These are phyloP conservation scores for Ochropleura plecta DNA, from an alignment of 2,888 invertebrate species.

Conservation along the genomic window DNA sequence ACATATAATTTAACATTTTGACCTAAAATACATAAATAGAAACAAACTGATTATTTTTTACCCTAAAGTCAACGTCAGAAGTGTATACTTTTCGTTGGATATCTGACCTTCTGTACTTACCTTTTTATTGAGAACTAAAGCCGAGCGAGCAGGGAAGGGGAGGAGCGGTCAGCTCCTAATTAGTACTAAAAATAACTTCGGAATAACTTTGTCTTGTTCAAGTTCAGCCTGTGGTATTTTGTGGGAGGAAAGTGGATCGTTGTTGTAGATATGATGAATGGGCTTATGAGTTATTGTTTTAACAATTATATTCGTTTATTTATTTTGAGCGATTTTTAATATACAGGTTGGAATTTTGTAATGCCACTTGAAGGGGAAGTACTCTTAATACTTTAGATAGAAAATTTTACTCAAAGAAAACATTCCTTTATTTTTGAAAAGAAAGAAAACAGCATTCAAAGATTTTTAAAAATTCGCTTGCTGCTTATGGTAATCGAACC, in stretches of 20 bases:
- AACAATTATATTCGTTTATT: not conserved
- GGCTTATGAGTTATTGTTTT: not conserved
- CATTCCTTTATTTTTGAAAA: too few species aligned
- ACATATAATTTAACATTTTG: too few species aligned
- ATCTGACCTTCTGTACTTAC: not conserved
- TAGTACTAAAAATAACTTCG: slow-evolving; percentile 62
- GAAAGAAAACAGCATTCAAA: too few species aligned
- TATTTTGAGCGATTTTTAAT: not conserved
- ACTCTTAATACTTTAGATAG: too few species aligned
- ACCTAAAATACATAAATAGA: too few species aligned
- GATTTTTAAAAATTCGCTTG: too few species aligned
- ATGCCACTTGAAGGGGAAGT: too few species aligned
- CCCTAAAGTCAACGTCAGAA: too few species aligned
- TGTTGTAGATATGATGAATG: slow-evolving; percentile 18
- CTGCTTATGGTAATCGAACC: too few species aligned
- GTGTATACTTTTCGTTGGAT: not conserved
- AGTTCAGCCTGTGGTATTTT: slow-evolving; percentile 19
- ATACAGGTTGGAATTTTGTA: not conserved
- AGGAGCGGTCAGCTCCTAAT: slow-evolving; percentile 53
- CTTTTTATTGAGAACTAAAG: not conserved
- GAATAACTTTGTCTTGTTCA: slow-evolving; percentile 45
- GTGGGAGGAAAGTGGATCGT: not conserved
- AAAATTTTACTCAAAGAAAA: too few species aligned
- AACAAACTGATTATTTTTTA: too few species aligned
- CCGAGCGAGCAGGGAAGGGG: not conserved